Evolutionary conservation across 1,140 invertebrate genomes (phyloP), one percentile per base, ranked within the genome.

Genomic region (Mamestra configurata): DNA sequence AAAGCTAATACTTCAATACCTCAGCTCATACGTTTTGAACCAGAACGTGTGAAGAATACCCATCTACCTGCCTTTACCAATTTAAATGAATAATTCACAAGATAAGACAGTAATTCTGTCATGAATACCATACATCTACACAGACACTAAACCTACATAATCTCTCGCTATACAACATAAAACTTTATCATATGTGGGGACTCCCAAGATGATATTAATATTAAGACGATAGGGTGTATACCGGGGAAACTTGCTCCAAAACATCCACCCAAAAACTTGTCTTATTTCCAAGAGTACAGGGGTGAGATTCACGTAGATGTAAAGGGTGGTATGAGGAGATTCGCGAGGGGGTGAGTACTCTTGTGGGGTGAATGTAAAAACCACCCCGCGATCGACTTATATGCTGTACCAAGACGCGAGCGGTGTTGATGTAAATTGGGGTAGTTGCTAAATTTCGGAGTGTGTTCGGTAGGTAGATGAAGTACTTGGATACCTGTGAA

Each of bases 381-480:
- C 93, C 93, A 94, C 93, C 93, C 90, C 92, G 92, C 93, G 93
- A 94, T 94, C 93, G 93, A 94, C 93, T 94, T 94, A 94, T 94
- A 93, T 91, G 92, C 89, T 94, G 93, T 94, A 93, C 93, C 92
- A 94, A 94, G 92, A 94, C 92, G 89, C 80, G 81, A 31, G 40
- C 79, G 85, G 40, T 66, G 68, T 79, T 72, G 31, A 27, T 49
- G 66, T 15, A 83, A 27, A 88, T 64, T 18, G 83, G 0, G 35
- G 89, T 66, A 81, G 68, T 24, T 87, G 88, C 43, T 66, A 79
- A 77, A 81, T 84, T 71, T 76, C 31, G 13, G 4, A 7, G 22
- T 5, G 27, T 64, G 2, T 71, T 13, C 15, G 15, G 43, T 46
- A 46, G 43, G 11, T 46, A 15, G 13, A 5, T 31, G 5, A 31